Base-by-base conservation (phyloP, 2,797 vertebrate species). In the Catostomus latipinnis region DNA sequence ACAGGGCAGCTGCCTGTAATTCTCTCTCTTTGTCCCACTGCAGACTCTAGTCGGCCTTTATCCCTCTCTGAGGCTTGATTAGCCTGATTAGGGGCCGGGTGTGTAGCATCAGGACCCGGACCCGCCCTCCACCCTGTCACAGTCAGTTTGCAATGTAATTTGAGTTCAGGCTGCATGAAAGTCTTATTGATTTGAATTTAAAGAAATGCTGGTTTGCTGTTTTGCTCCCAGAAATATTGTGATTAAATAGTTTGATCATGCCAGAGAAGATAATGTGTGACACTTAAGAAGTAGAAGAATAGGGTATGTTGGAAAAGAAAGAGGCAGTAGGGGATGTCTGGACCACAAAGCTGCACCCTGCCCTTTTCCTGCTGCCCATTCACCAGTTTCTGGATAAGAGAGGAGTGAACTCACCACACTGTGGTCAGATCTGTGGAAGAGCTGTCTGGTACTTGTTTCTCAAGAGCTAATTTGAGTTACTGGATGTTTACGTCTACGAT, bases 381-480 rank as follows among this genome's bases (percentile, higher is more conserved):
- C 34, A 34, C 34, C 68, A 83, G 69, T 88, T 88, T 76, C 86
- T 86, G 82, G 81, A 82, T 87, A 16, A 85, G 52, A 87, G 81
- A 80, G 57, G 74, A 82, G 6, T 73, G 68, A 86, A 81, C 72
- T 83, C 79, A 75, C 81, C 82, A 78, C 82, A 71, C 74, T 78
- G 62, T 83, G 82, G 74, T 82, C 80, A 83, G 74, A 86, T 78
- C 80, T 84, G 80, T 62, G 78, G 83, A 76, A 77, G 72, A 82
- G 65, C 63, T 58, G 81, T 86, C 88, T 81, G 85, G 72, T 78
- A 72, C 80, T 57, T 79, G 57, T 72, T 72, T 79, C 69, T 79
- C 69, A 66, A 71, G n/a, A 76, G 61, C 74, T 80, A 61, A 69
- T 79, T 86, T 69, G 72, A 63, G 65, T 69, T 48, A 83, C 82